Evolutionary conservation across 2,797 vertebrate genomes (phyloP), one percentile per base, ranked within the genome.

Genomic region (Acrossocheilus wenchowensis): DNA sequence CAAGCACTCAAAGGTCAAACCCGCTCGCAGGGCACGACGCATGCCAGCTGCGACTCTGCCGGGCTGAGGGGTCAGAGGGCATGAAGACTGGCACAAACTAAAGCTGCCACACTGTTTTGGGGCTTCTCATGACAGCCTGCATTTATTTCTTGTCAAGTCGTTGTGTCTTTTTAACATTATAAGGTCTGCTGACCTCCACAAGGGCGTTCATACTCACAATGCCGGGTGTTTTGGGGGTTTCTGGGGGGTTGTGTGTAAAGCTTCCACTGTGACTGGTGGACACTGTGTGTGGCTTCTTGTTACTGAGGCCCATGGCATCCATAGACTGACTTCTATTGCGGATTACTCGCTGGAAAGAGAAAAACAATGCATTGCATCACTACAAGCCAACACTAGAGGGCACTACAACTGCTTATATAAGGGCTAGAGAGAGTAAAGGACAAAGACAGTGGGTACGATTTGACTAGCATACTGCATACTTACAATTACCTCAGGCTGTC

Each of bases 271-370:
- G 94, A 94, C 97, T 98, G 93, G 95, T 96, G 89, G 97, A 96
- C 92, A 97, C 95, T 5, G 96, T 93, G 92, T 93, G 95, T n/a
- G 95, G 95, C 92, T 96, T 97, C 95, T 96, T 98, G 93, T 94
- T 94, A 94, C 94, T 94, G 68, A 97, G 94, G 80, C 96, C 97
- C 96, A 95, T 94, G 92, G 97, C 95, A 0, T 97, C 97, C 97
- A 97, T 96, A 85, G 97, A 97, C 89, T 97, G 97, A 94, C 97
- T 97, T 92, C 97, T 96, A 93, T 94, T 96, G 92, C 97, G 95
- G 92, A 97, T 98, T 87, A 97, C 97, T 73, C 97, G 94, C 96
- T 97, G 95, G 57, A 88, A 91, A 92, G 23, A 85, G n/a, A 57
- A 77, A 83, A 50, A 87, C 14, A 12, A 62, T 62, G 57, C 21